Evolutionary conservation across 1,140 invertebrate species (phyloP).

Genomic region (Drosophila arizonae): DNA sequence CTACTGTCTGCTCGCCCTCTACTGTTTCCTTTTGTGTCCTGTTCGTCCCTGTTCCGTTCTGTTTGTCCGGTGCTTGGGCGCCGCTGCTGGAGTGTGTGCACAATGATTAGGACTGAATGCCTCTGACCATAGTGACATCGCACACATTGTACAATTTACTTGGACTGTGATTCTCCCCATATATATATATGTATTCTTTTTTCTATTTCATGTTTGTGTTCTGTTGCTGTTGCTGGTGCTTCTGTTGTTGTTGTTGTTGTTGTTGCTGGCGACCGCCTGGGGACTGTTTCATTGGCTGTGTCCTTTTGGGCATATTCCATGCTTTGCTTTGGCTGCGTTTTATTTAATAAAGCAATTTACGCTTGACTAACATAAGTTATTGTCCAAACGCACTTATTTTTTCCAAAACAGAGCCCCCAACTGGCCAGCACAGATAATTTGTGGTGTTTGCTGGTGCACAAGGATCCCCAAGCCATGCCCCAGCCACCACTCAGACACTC

Average conservation of each 20-base stretch:
- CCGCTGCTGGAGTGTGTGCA: constrained; percentile 72
- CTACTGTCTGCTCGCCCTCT: constrained; percentile 1
- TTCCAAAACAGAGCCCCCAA: constrained; percentile 39
- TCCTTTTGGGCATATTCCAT: constrained; percentile 58
- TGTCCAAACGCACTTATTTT: constrained; percentile 61
- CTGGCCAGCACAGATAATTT: constrained; percentile 70
- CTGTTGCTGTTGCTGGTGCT: not conserved
- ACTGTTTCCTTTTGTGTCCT: constrained; percentile 47
- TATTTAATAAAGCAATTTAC: constrained; percentile 82
- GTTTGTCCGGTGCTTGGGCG: constrained; percentile 34
- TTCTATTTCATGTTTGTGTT: constrained; percentile 7
- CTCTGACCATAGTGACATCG: constrained; percentile 57
- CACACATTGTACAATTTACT: constrained; percentile 74
- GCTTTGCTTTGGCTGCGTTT: constrained; percentile 75
- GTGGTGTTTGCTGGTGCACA: constrained; percentile 25
- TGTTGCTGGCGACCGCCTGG: constrained; percentile 18
- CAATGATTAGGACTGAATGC: constrained; percentile 73
- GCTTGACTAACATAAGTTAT: constrained; percentile 81
- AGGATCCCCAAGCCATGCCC: not conserved
- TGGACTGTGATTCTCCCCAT: constrained; percentile 61
- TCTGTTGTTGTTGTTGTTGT: too few relatives aligned
- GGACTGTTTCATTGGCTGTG: constrained; percentile 32
- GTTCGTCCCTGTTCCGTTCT: constrained; percentile 39
- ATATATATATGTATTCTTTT: constrained; percentile 22
- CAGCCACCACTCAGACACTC: not conserved